Base-by-base conservation (phyloP, 2,888 invertebrate species). In the Bembecia ichneumoniformis region DNA sequence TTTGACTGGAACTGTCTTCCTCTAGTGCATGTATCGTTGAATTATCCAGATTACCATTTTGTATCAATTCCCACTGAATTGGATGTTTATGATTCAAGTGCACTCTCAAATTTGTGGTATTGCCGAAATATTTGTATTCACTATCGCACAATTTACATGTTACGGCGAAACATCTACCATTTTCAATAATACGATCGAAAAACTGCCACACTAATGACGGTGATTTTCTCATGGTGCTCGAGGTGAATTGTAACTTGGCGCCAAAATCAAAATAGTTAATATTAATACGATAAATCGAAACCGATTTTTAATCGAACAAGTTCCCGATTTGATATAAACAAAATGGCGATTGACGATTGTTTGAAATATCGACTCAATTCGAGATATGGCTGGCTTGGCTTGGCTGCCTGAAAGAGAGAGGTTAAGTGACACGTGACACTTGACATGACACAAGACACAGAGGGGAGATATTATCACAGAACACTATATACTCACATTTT, bases 111-210 rank as follows among this genome's bases (percentile, higher is more conserved):
- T 87, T 87, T 1, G 87, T 86, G 3, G 87, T 87, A 62, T 86
- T 87, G 48, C 87, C 86, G 56, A 83, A 86, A 64, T 74, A 87
- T 64, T 86, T 87, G 56, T 86, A 86, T 53, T 82, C 77, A 50
- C 70, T 68, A 54, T 83, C 86, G 69, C 87, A 87, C 58, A 87
- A 70, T 76, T 84, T 83, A 66, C 87, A 87, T 74, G 82, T 59
- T 57, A 87, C 84, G 45, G 76, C 71, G 11, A 76, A 64, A 60
- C 82, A 80, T 66, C 82, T 69, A 16, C 74, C 68, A 58, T 75
- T 68, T 52, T 79, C 66, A 62, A 72, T 66, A 43, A 86, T 52
- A 20, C 83, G 79, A 56, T 86, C 86, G 56, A 83, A 87, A 63
- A 86, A 84, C 57, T 74, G 74, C 87, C 87, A 87, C 57, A 82